Evolutionary conservation across 2,888 invertebrate genomes (phyloP).

Genomic region (Apotomis turbidana): DNA sequence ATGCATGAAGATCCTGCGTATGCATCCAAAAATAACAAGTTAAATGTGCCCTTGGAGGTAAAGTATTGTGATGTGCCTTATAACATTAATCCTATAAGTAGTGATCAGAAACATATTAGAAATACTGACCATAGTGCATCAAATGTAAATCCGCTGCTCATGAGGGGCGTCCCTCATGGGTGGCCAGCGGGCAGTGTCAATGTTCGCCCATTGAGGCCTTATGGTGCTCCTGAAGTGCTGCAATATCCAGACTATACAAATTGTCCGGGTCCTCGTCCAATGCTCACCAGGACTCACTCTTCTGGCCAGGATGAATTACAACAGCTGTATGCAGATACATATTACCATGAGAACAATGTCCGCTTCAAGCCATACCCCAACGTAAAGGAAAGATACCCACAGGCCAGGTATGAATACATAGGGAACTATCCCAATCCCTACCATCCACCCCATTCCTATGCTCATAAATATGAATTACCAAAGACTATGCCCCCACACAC

Average conservation of each 20-base stretch:
- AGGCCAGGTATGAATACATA: constrained; percentile 78
- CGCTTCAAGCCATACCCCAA: constrained; percentile 76
- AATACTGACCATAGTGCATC: constrained; percentile 67
- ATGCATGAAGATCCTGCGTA: constrained; percentile 64
- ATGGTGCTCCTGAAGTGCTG: constrained; percentile 69
- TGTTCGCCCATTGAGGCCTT: constrained; percentile 62
- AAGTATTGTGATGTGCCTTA: constrained; percentile 82
- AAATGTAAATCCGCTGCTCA: constrained; percentile 61
- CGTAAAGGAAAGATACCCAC: constrained; percentile 71
- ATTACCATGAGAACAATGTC: constrained; percentile 69
- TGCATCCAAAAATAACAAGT: constrained; percentile 64
- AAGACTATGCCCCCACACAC: constrained; percentile 66
- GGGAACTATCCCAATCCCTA: constrained; percentile 71
- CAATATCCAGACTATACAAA: constrained; percentile 72
- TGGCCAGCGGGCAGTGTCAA: constrained; percentile 65
- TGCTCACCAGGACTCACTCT: constrained; percentile 62
- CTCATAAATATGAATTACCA: constrained; percentile 72
- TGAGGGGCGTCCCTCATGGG: constrained; percentile 61
- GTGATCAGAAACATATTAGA: constrained; percentile 71
- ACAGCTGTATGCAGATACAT: constrained; percentile 67
- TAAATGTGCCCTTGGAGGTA: constrained; percentile 64
- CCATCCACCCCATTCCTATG: constrained; percentile 65
- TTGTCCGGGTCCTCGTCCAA: constrained; percentile 66
- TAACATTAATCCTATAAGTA: constrained; percentile 65
- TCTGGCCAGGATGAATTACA: constrained; percentile 64